Percentiles rank a stretch among this genome's conserved stretches.
phyloP scores from a whole-genome alignment of 2,888 invertebrate species.

The Leptura quadrifasciata region DNA sequence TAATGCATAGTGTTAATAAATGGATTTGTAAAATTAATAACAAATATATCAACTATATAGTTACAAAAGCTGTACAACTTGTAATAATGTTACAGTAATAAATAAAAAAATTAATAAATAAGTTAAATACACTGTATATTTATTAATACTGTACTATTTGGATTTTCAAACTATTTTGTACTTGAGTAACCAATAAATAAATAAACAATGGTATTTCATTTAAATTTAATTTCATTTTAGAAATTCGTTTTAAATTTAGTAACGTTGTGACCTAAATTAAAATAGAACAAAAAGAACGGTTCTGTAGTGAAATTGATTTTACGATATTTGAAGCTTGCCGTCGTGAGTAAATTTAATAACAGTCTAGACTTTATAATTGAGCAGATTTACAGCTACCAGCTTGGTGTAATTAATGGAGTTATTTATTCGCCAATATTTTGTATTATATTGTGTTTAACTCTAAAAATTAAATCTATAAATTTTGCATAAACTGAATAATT shows the following conservation, averaged over 20 bases:
- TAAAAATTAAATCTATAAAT: slow-evolving; percentile 25
- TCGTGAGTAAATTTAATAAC: slow-evolving; percentile 24
- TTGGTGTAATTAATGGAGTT: slow-evolving; percentile 19
- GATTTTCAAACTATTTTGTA: too few relatives aligned
- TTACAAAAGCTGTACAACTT: too few relatives aligned
- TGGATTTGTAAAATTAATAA: too few relatives aligned
- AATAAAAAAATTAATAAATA: too few relatives aligned
- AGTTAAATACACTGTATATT: too few relatives aligned
- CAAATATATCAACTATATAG: too few relatives aligned
- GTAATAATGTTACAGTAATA: too few relatives aligned
- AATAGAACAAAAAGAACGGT: neutral
- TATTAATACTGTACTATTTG: too few relatives aligned
- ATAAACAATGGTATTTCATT: too few relatives aligned
- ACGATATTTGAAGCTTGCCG: neutral
- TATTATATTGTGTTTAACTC: neutral
- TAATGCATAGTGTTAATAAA: too few relatives aligned
- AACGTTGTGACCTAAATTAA: neutral
- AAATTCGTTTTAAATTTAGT: neutral
- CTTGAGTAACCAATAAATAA: too few relatives aligned
- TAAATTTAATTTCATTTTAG: neutral
- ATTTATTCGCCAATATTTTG: slow-evolving; percentile 21
- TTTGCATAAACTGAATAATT: neutral
- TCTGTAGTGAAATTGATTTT: slow-evolving; percentile 12
- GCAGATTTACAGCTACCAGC: slow-evolving; percentile 12
- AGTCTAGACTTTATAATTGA: slow-evolving; percentile 25